phyloP scores from a whole-genome alignment of 2,113 vertebrate species.

The Hydrolagus affinis region DNA sequence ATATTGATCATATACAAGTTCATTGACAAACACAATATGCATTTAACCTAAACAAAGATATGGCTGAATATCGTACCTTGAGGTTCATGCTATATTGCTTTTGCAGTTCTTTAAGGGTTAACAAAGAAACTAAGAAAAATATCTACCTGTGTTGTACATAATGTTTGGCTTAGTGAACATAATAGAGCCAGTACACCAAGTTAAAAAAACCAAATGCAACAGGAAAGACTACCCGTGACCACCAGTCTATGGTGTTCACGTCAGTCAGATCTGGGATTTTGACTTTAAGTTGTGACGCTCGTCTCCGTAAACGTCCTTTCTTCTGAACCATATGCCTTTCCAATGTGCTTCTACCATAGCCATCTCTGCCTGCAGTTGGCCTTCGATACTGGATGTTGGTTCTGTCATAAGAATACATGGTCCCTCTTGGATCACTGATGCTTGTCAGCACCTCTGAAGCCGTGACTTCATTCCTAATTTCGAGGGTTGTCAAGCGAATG shows the following conservation, averaged over 20 bases:
- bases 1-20: background rate
- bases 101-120: constrained; percentile 46
- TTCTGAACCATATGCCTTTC: constrained; percentile 64
- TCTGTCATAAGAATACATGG: constrained; percentile 67
- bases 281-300: constrained; percentile 83
- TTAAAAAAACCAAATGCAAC: constrained; percentile 87
- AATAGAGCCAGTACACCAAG: constrained; percentile 91
- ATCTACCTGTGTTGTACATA: constrained; percentile 37
- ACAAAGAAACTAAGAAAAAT: constrained; percentile 41
- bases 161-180: constrained; percentile 68
- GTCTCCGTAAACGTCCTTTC: constrained; percentile 69
- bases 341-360: constrained; percentile 58
- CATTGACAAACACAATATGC: constrained; percentile 33
- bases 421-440: constrained; percentile 57
- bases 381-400: constrained; percentile 80
- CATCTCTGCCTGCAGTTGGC: constrained; percentile 67
- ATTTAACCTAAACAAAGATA: constrained; percentile 40
- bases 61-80: constrained; percentile 49
- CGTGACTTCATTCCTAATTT: constrained; percentile 60
- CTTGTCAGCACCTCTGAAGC: constrained; percentile 59
- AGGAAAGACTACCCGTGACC: constrained; percentile 88
- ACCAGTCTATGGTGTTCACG: constrained; percentile 91
- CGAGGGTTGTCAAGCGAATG: constrained; percentile 74
- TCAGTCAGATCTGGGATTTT: constrained; percentile 91
- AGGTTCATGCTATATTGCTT: constrained; percentile 42